phyloP scores from a whole-genome alignment of 1,140 invertebrate genomes.

The Seison nebaliae region DNA sequence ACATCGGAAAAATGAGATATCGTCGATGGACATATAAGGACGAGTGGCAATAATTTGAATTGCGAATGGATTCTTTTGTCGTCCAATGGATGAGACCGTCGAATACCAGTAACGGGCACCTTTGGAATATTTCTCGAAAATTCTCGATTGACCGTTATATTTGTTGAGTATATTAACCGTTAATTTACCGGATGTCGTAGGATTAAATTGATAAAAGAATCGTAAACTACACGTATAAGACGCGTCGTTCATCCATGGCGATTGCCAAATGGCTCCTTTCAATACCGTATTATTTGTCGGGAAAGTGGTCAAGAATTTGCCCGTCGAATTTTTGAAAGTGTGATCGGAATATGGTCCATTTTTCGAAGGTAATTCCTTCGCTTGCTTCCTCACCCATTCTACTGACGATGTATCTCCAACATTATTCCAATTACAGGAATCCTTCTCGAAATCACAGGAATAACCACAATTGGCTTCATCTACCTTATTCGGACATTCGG shows the following conservation, averaged over 20 bases:
- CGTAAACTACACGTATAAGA: neutral
- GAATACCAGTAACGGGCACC: too few species aligned
- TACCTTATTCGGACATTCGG: constrained; percentile 18
- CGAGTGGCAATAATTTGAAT: too few species aligned
- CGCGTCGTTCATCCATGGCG: neutral
- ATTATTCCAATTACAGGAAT: constrained; percentile 12
- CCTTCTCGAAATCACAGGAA: constrained; percentile 13
- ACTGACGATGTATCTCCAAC: constrained; percentile 4
- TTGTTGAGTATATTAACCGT: too few species aligned
- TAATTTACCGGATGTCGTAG: too few species aligned
- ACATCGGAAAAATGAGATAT: too few species aligned
- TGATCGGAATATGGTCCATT: constrained; percentile 34
- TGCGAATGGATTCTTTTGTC: too few species aligned
- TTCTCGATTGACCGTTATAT: too few species aligned
- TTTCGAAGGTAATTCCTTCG: constrained; percentile 27
- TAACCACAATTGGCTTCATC: constrained; percentile 21
- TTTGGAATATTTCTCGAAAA: too few species aligned
- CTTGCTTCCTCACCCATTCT: constrained; percentile 27
- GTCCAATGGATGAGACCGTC: too few species aligned
- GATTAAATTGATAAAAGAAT: neutral
- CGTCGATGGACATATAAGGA: too few species aligned
- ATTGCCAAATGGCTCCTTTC: neutral
- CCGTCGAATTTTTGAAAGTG: constrained; percentile 27
- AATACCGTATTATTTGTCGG: neutral
- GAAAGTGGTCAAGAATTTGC: constrained; percentile 26